Base-by-base conservation (phyloP, 2,888 invertebrate genomes). In the Smittia aterrima region DNA sequence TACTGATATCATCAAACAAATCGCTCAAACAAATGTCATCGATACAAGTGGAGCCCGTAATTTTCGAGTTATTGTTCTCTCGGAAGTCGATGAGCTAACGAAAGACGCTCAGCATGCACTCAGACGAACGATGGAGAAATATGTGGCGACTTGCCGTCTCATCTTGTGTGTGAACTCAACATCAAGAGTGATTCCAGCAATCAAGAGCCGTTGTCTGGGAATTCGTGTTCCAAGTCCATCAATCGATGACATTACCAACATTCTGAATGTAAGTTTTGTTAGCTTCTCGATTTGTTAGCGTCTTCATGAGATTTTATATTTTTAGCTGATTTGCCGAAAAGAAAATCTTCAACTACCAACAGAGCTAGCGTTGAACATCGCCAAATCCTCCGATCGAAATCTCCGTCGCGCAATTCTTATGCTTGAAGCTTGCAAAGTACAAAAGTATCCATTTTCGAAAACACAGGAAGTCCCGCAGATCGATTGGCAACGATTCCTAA, bases 101-200 rank as follows among this genome's bases (percentile, higher is more conserved):
- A 96, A 94, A 82, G 98, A 99, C 84, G 99, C 99, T 0, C 99
- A 99, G 81, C 98, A 99, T 83, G 98, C 98, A 0, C 84, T 99
- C 68, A 89, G 99, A 77, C 88, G 99, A 64, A 99, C 99, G 0
- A 99, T 99, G 99, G 99, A 99, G 83, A 99, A 99, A 81, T 99
- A 99, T 83, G 92, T 96, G 74, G 86, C 92, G 16, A 96, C 96
- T 1, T 99, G 98, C 81, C 89, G 98, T 16, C 85, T 98, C 2
- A 95, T 99, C 78, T 86, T 99, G 0, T 94, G 95, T 78, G 94
- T 96, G 0, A 96, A 96, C 80, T 96, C 97, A 0, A 95, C 94
- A 38, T 97, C 97, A 2, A 89, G 95, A 79, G 95, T 98, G 0
- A 95, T 98, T 78, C 96, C 97, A n/a, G 98, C 99, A 2, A 96